A percentile compares a stretch with the other conserved stretches of the same genome.
Evolutionary conservation across 2,113 vertebrate species (phyloP).

Genomic region (Xiphophorus hellerii): DNA sequence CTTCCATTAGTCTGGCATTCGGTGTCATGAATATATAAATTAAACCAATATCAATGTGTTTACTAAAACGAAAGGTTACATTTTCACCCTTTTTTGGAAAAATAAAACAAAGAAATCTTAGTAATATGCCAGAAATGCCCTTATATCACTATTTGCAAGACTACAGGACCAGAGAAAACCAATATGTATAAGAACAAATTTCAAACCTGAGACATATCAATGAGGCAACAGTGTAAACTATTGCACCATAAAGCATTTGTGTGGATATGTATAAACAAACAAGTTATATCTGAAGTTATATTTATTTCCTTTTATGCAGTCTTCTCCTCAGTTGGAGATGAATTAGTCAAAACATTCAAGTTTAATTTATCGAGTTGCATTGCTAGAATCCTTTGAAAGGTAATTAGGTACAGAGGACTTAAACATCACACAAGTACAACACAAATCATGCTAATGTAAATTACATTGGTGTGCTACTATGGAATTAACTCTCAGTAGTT

Average conservation of each 20-base stretch:
- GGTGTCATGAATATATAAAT: not conserved
- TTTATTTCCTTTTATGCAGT: not conserved
- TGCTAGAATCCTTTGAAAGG: not conserved
- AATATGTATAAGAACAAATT: not conserved
- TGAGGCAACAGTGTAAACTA: not conserved
- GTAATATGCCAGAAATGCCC: too few relatives aligned
- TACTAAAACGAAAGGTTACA: not conserved
- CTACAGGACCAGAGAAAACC: too few relatives aligned
- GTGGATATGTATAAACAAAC: too few relatives aligned
- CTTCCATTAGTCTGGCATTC: not conserved
- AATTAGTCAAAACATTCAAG: not conserved
- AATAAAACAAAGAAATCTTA: too few relatives aligned
- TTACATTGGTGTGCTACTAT: too few relatives aligned
- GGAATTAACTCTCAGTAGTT: too few relatives aligned
- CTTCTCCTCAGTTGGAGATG: not conserved
- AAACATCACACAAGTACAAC: not conserved
- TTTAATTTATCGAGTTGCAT: not conserved
- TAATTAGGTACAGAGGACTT: not conserved
- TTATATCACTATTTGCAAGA: too few relatives aligned
- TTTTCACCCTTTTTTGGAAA: not conserved
- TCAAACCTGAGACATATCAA: too few relatives aligned
- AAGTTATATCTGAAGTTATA: not conserved
- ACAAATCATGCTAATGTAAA: too few relatives aligned
- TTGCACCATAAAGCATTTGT: not conserved
- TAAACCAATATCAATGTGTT: not conserved